Percentiles rank a stretch among this genome's conserved stretches.
Conservation (phyloP, 2,797 vertebrate species). For the Enteromius argenteus region DNA sequence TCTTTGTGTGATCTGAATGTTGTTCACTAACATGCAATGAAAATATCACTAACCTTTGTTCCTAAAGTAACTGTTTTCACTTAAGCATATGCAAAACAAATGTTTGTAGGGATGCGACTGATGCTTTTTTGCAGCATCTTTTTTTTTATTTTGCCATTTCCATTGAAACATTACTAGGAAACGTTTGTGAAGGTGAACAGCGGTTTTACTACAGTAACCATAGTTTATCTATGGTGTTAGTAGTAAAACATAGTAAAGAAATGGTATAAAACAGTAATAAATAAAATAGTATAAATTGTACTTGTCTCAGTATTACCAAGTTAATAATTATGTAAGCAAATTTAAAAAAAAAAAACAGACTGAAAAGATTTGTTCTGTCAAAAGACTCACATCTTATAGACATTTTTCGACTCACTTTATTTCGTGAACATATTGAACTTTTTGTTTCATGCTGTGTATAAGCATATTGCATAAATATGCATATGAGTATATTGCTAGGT, state of each 20-base stretch:
- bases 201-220: background rate
- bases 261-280: background rate
- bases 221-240: background rate
- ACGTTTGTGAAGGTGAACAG: background rate
- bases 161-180: background rate
- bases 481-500: conserved; percentile 9
- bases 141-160: background rate
- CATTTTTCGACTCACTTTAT: background rate
- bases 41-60: conserved; percentile 5
- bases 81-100: conserved; percentile 26
- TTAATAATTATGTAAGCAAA: background rate
- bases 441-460: background rate
- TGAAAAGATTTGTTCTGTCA: background rate
- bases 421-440: background rate
- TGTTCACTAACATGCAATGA: conserved; percentile 23
- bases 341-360: background rate
- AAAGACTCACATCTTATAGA: background rate
- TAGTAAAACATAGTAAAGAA: conserved; percentile 8
- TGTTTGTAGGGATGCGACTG: background rate
- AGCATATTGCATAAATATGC: background rate
- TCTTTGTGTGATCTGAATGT: conserved; percentile 17
- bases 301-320: conserved; percentile 25
- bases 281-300: conserved; percentile 1
- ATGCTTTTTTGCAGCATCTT: background rate
- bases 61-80: background rate